A percentile compares a stretch with the other conserved stretches of the same genome.
Evolutionary conservation across 2,888 invertebrate genomes (phyloP).

Genomic region (Parnassius smintheus): DNA sequence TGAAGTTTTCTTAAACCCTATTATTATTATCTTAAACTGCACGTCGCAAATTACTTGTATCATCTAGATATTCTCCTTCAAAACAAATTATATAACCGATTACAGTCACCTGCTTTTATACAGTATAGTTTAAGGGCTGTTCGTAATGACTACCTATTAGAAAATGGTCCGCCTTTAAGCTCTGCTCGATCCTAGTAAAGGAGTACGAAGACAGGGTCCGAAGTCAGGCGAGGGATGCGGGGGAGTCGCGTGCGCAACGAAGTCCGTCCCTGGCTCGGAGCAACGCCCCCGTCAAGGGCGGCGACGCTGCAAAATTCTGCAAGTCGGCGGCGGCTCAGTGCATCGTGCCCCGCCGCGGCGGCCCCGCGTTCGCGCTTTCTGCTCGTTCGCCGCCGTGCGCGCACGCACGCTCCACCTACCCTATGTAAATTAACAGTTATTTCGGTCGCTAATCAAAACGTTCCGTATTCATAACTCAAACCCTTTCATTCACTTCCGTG

Average conservation of each 20-base stretch:
- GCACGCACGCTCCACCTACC: slow-evolving; percentile 60
- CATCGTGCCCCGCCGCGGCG: slow-evolving; percentile 80
- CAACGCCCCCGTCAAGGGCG: slow-evolving; percentile 82
- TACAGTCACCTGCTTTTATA: slow-evolving; percentile 5
- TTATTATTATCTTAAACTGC: too few relatives aligned
- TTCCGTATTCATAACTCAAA: slow-evolving; percentile 72
- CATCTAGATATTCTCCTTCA: too few relatives aligned
- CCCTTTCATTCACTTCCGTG: slow-evolving; percentile 46
- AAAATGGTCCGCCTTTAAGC: slow-evolving; percentile 37
- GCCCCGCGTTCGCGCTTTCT: slow-evolving; percentile 69
- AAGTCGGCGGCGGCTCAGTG: slow-evolving; percentile 70
- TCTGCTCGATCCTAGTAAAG: slow-evolving; percentile 34
- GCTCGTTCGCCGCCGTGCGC: slow-evolving; percentile 47
- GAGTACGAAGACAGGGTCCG: slow-evolving; percentile 38
- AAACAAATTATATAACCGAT: slow-evolving; percentile 20
- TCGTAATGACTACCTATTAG: slow-evolving; percentile 14
- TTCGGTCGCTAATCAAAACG: slow-evolving; percentile 75
- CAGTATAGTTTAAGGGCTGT: slow-evolving; percentile 5
- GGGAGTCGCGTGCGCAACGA: slow-evolving; percentile 76
- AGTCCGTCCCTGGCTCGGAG: slow-evolving; percentile 77
- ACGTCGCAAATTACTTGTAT: too few relatives aligned
- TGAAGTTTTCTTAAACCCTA: too few relatives aligned
- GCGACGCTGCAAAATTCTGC: slow-evolving; percentile 80
- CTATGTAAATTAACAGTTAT: slow-evolving; percentile 77
- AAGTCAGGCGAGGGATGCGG: slow-evolving; percentile 53